Evolutionary conservation across 2,113 vertebrate genomes (phyloP).

Genomic region (Mohoua ochrocephala): DNA sequence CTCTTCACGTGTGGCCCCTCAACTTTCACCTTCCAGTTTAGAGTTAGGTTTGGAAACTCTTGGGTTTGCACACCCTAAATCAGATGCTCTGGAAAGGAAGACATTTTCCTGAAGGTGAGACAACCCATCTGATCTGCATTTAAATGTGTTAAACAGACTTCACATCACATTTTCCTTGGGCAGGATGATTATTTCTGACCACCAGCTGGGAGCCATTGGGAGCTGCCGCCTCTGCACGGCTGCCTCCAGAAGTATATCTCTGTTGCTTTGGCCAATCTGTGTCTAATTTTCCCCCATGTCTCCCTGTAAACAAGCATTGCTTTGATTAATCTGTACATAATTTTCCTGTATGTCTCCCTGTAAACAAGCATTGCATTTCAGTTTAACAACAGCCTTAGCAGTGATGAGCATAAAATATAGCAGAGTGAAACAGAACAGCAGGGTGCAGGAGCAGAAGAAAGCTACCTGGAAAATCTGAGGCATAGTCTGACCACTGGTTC

Average conservation of each 20-base stretch:
- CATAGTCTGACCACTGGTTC: not conserved
- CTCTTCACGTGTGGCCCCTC: too few species aligned
- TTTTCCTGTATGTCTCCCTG: not conserved
- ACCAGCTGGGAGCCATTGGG: not conserved
- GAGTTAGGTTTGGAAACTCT: not conserved
- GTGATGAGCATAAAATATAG: not conserved
- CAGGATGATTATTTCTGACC: not conserved
- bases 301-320: not conserved
- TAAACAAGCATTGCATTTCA: constrained; percentile 3
- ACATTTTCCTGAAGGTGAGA: not conserved
- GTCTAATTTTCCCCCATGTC: not conserved
- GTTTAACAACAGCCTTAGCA: not conserved
- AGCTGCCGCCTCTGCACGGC: not conserved
- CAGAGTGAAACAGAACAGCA: not conserved
- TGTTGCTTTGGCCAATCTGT: not conserved
- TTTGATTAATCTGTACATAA: not conserved
- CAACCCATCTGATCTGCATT: not conserved
- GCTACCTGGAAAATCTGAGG: not conserved
- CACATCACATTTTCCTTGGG: not conserved
- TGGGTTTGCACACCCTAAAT: not conserved
- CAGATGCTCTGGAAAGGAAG: not conserved
- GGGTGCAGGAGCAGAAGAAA: not conserved
- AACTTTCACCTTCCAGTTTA: not conserved
- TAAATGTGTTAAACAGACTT: not conserved
- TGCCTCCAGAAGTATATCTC: not conserved